These are phyloP conservation scores for Mustela lutreola DNA, from an alignment of 2,113 vertebrate species.

Conservation along the genomic window DNA sequence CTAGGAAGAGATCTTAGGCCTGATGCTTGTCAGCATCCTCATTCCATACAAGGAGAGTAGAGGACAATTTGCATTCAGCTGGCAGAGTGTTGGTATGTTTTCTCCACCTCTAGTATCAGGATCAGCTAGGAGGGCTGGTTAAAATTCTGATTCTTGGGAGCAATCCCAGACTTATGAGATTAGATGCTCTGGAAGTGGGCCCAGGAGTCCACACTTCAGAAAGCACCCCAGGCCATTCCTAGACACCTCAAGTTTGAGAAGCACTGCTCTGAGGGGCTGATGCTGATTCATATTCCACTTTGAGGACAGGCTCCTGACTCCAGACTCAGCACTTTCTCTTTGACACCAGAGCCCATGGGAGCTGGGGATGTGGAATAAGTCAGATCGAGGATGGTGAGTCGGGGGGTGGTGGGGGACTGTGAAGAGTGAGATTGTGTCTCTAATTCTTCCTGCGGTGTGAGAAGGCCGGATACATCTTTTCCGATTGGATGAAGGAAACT, in stretches of 20 bases:
- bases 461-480: neutral
- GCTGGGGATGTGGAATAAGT: neutral
- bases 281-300: rapidly evolving
- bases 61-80: neutral
- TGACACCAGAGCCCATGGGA: rapidly evolving
- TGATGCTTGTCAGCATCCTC: neutral
- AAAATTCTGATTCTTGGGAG: neutral
- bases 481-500: neutral
- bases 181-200: neutral
- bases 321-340: rapidly evolving
- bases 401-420: neutral
- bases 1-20: neutral
- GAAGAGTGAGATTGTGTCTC: neutral
- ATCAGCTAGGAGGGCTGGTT: neutral
- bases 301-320: neutral
- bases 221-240: neutral
- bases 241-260: neutral
- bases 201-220: neutral
- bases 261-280: neutral
- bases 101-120: neutral
- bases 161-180: neutral
- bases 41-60: neutral
- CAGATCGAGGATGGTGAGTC: neutral
- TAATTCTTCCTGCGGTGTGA: neutral
- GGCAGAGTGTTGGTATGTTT: neutral